Evolutionary conservation across 2,113 vertebrate genomes (phyloP).

Genomic region (Megaceryle maxima): DNA sequence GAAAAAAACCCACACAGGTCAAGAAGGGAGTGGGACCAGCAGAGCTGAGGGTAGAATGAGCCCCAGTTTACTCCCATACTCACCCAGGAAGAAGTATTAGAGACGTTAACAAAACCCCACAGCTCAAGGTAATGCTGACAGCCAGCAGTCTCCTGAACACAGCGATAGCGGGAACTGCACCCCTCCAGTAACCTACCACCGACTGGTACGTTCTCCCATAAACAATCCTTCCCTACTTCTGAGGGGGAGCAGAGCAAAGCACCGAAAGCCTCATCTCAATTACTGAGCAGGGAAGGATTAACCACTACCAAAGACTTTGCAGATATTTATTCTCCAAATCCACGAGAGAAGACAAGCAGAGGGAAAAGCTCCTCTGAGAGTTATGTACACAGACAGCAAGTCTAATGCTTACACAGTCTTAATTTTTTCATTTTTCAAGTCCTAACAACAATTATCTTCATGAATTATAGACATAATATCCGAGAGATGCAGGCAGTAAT

Average conservation of each 20-base stretch:
- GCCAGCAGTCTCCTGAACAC: background rate
- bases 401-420: constrained; percentile 28
- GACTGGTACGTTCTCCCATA: background rate
- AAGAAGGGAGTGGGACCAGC: background rate
- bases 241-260: background rate
- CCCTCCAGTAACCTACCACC: background rate
- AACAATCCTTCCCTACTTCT: background rate
- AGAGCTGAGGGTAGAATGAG: background rate
- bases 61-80: background rate
- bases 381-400: background rate
- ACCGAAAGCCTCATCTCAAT: background rate
- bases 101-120: background rate
- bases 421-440: constrained; percentile 35
- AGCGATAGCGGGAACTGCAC: background rate
- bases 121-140: background rate
- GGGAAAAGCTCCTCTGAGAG: constrained; percentile 23
- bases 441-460: constrained; percentile 61
- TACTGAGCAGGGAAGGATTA: constrained; percentile 17
- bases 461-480: constrained; percentile 69
- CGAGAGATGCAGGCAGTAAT: constrained; percentile 63
- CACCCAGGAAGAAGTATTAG: background rate
- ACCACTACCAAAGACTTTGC: background rate
- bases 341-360: constrained; percentile 22
- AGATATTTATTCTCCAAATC: constrained; percentile 49
- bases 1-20: background rate